These are phyloP conservation scores for Machimus rusticus DNA, from an alignment of 2,888 invertebrate genomes.

Conservation along the genomic window DNA sequence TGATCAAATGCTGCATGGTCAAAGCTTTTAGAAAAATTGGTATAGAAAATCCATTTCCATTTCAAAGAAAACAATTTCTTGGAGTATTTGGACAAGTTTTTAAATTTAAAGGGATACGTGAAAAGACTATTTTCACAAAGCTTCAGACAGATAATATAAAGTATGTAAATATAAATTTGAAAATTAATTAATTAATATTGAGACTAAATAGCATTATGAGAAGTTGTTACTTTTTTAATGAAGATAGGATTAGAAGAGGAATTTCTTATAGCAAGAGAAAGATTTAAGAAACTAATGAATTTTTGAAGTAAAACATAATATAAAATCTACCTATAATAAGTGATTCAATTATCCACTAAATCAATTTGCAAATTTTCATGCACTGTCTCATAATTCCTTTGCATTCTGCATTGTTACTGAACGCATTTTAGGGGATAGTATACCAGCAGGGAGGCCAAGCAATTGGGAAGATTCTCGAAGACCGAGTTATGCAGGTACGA, in stretches of 20 bases:
- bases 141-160: no score
- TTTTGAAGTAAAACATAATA: neutral
- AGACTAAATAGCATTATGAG: no score
- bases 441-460: slow-evolving; percentile 85
- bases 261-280: neutral
- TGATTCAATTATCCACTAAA: neutral
- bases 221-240: no score
- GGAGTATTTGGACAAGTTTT: no score
- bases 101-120: no score
- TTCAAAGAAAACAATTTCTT: no score
- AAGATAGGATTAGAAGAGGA: neutral
- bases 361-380: neutral
- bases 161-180: no score
- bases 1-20: no score
- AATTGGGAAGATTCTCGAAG: slow-evolving; percentile 80
- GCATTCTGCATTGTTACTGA: slow-evolving; percentile 42
- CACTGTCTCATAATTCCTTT: slow-evolving; percentile 38
- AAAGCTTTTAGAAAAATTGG: no score
- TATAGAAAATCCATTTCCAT: no score
- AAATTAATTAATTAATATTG: no score
- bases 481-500: slow-evolving; percentile 75
- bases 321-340: neutral
- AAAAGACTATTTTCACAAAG: no score
- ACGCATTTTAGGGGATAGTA: slow-evolving; percentile 60
- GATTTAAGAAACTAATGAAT: neutral